Conservation (phyloP, 2,113 vertebrate genomes). For the Buteo buteo region DNA sequence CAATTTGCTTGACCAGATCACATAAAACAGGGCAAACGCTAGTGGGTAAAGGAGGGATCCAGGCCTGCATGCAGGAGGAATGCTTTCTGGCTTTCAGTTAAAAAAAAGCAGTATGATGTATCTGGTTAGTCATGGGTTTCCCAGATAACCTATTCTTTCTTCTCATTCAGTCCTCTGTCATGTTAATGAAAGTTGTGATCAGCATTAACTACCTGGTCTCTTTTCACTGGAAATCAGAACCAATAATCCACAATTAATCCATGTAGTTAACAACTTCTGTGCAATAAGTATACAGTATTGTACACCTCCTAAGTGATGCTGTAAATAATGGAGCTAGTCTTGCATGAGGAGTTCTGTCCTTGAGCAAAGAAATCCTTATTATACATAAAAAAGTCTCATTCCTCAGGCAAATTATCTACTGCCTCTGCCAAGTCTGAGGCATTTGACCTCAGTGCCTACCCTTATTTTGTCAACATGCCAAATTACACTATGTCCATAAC, state of each 20-base stretch:
- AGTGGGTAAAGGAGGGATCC: neutral
- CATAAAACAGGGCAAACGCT: neutral
- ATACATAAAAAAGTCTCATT: neutral
- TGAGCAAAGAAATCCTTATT: neutral
- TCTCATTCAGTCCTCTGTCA: neutral
- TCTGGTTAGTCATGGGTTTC: neutral
- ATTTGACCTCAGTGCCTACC: neutral
- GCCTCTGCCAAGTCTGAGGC: neutral
- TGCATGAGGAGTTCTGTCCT: neutral
- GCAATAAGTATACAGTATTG: rapidly evolving
- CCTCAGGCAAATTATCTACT: neutral
- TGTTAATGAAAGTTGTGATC: neutral
- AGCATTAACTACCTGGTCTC: neutral
- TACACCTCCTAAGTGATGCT: neutral
- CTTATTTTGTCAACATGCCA: neutral
- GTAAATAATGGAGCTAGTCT: neutral
- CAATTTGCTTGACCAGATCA: neutral
- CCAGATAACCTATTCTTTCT: neutral
- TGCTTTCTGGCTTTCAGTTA: neutral
- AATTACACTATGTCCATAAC: neutral
- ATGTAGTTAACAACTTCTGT: neutral
- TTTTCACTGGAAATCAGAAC: neutral
- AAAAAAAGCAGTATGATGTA: neutral
- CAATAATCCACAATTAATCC: neutral
- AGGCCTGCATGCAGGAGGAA: neutral